These are phyloP conservation scores for Margarornis squamiger DNA, from an alignment of 2,797 vertebrate species.

Conservation along the genomic window DNA sequence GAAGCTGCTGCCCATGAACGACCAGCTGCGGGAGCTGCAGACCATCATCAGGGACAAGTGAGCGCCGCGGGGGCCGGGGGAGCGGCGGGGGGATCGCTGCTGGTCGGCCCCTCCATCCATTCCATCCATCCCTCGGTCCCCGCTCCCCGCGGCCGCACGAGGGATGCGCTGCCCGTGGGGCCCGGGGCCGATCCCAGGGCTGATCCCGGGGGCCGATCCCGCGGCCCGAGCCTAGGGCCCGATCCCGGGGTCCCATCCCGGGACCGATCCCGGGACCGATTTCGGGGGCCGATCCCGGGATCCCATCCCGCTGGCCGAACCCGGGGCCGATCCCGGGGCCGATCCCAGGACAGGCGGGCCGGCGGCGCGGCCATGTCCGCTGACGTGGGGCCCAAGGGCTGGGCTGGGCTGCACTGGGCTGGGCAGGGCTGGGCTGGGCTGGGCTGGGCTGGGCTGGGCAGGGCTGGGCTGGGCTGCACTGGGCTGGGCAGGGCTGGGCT, in stretches of 20 bases:
- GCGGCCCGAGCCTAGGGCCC: no score
- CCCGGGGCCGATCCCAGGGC: neutral
- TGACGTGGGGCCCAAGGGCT: neutral
- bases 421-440: neutral
- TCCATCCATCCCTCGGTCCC: neutral
- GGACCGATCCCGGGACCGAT: no score
- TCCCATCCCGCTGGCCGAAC: neutral
- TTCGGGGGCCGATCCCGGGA: no score
- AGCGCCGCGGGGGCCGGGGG: slow-evolving; percentile 39
- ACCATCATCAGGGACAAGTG: slow-evolving; percentile 94
- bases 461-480: neutral
- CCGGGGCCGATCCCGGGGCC: neutral
- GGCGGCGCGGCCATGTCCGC: neutral
- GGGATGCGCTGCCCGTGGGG: neutral
- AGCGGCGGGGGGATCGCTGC: neutral
- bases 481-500: no score
- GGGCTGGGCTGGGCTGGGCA: no score
- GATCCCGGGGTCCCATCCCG: no score
- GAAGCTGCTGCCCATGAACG: slow-evolving; percentile 89
- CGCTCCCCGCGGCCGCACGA: neutral
- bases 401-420: no score
- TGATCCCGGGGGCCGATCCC: neutral
- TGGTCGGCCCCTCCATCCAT: neutral
- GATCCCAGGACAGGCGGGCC: neutral
- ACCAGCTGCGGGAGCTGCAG: slow-evolving; percentile 92